Evolutionary conservation across 2,113 vertebrate genomes (phyloP), one percentile per base, ranked within the genome.

Genomic region (Ahaetulla prasina): DNA sequence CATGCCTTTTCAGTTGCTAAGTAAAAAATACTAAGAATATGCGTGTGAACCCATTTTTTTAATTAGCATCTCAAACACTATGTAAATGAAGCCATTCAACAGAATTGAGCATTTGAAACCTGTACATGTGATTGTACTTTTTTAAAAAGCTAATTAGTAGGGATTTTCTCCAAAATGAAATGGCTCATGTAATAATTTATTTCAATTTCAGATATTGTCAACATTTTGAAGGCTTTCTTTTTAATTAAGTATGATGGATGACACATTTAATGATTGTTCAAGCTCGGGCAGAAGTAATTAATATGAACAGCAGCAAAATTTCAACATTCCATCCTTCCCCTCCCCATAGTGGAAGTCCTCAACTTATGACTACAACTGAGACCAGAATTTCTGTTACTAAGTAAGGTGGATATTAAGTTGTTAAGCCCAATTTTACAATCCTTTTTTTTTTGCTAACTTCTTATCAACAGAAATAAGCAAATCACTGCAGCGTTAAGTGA

Each of bases 51-150:
- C 68, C 87, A 89, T 49, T 85, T 12, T 91, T 89, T 53, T 91
- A 89, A 91, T 89, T 91, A 89, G 45, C 45, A 85, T 87, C 53
- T 93, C 87, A 89, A 93, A 89, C 7, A 30, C 85, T 93, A 91
- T 91, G 90, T 20, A 91, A 93, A 93, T 89, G 8, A 63, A 85
- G 20, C 25, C 47, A 85, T 47, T 85, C 53, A 57, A n/a, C 85
- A 54, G 90, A 91, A 89, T 14, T 91, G 45, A 60, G 45, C 85
- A 12, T 47, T 63, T 91, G 68, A 47, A 85, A 85, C 87, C 49
- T 39, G 53, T 39, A 25, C 11, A 4, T 49, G 84, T 16, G 47
- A 22, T 22, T 92, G 57, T 30, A 23, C 35, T 87, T 53, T 53
- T 88, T 90, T 63, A 18, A 84, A 93, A 43, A 86, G 45, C 85